These are phyloP conservation scores for Reticulitermes lucifugus DNA, from an alignment of 2,888 invertebrate genomes.

Conservation along the genomic window DNA sequence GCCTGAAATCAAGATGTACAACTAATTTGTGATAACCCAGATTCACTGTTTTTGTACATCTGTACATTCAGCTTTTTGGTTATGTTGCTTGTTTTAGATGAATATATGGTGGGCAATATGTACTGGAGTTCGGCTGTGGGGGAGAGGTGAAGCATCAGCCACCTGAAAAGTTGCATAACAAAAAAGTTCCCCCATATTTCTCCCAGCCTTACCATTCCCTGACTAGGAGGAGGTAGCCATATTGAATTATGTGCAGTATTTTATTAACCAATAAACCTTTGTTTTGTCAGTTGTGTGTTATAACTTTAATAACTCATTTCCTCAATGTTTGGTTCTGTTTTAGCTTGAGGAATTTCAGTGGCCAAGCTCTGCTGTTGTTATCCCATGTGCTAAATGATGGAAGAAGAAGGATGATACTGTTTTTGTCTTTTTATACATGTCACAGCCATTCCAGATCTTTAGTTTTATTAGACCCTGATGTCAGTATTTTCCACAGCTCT, in stretches of 20 bases:
- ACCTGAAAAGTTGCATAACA: background rate
- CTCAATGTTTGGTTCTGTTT: conserved; percentile 38
- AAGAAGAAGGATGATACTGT: background rate
- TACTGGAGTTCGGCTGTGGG: conserved; percentile 43
- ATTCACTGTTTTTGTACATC: background rate
- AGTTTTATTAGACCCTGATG: background rate
- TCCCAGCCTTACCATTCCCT: background rate
- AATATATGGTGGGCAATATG: conserved; percentile 41
- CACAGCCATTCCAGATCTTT: background rate
- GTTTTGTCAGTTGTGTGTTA: background rate
- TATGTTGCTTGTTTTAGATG: conserved; percentile 41
- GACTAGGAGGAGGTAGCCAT: conserved; percentile 13
- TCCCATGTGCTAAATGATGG: conserved; percentile 9
- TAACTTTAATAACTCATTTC: conserved; percentile 14
- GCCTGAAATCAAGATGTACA: background rate
- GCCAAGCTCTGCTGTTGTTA: background rate
- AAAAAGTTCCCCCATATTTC: conserved; percentile 6
- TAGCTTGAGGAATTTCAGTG: conserved; percentile 43
- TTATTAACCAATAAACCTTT: background rate
- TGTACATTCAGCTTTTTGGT: conserved; percentile 3
- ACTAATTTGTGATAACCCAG: background rate
- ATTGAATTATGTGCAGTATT: conserved; percentile 1
- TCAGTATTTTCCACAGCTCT: background rate
- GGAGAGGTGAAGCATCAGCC: conserved; percentile 34
- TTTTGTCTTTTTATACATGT: conserved; percentile 31